Evolutionary conservation across 2,888 invertebrate species (phyloP).

Genomic region (Deroplatys truncata): DNA sequence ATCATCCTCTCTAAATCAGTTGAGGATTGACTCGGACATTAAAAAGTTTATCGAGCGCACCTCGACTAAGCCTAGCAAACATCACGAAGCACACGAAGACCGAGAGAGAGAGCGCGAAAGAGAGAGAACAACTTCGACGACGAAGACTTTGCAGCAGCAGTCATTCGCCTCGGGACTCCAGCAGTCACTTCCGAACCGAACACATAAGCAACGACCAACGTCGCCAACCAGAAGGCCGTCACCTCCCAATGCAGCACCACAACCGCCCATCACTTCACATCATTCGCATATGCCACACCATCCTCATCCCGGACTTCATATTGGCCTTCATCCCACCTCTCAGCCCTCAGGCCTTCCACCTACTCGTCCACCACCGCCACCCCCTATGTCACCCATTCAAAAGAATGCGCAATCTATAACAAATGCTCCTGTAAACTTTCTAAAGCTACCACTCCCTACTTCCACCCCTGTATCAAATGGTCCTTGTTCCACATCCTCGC

Average conservation of each 20-base stretch:
- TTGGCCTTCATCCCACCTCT: conserved; percentile 45
- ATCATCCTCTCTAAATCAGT: conserved; percentile 34
- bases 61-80: conserved; percentile 30
- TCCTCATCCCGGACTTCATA: conserved; percentile 29
- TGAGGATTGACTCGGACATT: conserved; percentile 50
- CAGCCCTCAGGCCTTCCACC: conserved; percentile 43
- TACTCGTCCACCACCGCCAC: conserved; percentile 46
- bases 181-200: conserved; percentile 48
- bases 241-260: conserved; percentile 41
- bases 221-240: conserved; percentile 65
- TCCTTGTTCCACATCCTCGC: conserved; percentile 52
- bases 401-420: conserved; percentile 37
- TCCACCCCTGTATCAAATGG: conserved; percentile 26
- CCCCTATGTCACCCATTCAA: conserved; percentile 45
- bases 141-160: conserved; percentile 12
- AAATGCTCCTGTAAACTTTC: conserved; percentile 42
- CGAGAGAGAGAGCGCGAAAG: conserved; percentile 16
- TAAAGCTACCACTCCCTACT: conserved; percentile 45
- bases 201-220: conserved; percentile 40
- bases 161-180: not conserved
- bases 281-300: conserved; percentile 37
- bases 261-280: conserved; percentile 34
- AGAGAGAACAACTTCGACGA: not conserved
- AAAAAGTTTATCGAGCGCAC: conserved; percentile 54
- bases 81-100: conserved; percentile 16